Evolutionary conservation across 2,888 invertebrate species (phyloP).

Genomic region (Cenopis cana): DNA sequence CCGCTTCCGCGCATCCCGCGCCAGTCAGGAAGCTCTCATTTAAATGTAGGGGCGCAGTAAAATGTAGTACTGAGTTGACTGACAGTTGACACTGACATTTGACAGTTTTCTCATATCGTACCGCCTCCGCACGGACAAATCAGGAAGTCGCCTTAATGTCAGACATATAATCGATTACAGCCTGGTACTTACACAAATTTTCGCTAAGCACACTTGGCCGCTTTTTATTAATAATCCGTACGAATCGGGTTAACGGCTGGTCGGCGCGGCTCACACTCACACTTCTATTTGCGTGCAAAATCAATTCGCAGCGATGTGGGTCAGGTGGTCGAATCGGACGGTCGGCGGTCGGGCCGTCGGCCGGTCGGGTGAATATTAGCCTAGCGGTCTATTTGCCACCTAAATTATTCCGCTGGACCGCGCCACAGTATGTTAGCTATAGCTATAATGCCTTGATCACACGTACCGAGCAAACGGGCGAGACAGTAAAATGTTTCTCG

Average conservation of each 20-base stretch:
- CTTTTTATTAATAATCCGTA: constrained; percentile 17
- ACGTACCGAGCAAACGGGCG: too few relatives aligned
- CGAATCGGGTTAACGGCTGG: neutral
- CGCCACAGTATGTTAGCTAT: neutral
- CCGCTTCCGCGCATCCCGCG: too few relatives aligned
- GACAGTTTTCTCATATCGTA: too few relatives aligned
- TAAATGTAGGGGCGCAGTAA: too few relatives aligned
- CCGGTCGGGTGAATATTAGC: constrained; percentile 7
- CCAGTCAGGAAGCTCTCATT: too few relatives aligned
- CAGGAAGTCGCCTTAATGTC: too few relatives aligned
- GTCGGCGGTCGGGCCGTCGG: neutral
- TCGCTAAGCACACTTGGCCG: neutral
- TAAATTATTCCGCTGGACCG: constrained; percentile 13
- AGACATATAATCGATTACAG: too few relatives aligned
- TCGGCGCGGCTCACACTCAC: neutral
- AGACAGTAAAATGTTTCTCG: too few relatives aligned
- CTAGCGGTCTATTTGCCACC: constrained; percentile 15
- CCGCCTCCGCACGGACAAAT: too few relatives aligned
- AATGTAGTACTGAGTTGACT: too few relatives aligned
- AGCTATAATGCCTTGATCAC: neutral
- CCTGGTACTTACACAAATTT: neutral
- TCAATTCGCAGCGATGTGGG: constrained; percentile 20
- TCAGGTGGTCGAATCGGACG: constrained; percentile 5
- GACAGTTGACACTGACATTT: too few relatives aligned
- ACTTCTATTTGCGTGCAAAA: constrained; percentile 22